Evolutionary conservation across 2,888 invertebrate species (phyloP), one percentile per base, ranked within the genome.

Genomic region (Lottia scabra): DNA sequence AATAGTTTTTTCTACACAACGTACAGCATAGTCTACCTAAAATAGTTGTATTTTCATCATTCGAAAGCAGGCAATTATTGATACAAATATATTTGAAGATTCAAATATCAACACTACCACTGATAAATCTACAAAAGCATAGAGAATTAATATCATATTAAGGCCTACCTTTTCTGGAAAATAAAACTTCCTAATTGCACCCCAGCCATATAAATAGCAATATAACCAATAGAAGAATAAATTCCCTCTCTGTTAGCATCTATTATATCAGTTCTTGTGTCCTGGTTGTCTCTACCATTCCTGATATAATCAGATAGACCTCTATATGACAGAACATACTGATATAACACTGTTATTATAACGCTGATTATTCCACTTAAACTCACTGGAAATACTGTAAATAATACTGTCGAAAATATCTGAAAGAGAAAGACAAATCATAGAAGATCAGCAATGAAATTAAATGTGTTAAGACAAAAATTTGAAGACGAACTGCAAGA

Each of bases 201-300:
- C 38, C 94, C 94, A 77, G 94, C 92, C 72, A 97, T 91, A 89
- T 96, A 97, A 6, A 99, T 90, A 0, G 94, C 92, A 0, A 96
- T 90, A 88, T 96, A 98, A 1, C 99, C 98, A 0, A 94, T 90
- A 48, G 94, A 91, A 0, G 98, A 97, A 27, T 93, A 92, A 56
- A 99, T 90, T 0, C 99, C 99, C 91, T 99, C 99, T 72, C 95
- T 93, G 90, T 99, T 99, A 0, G 97, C 95, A 64, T 93, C 91
- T 6, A 97, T 77, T 45, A 96, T 90, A 70, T 91, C 91, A 62
- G 90, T 89, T 68, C 88, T 76, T 6, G 80, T 78, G 3, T 83
- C 87, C 5, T 71, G 64, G 0, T 86, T 85, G 75, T 86, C 84
- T 6, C 67, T 46, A 6, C 87, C 87, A 19, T 80, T 91, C 81